Evolutionary conservation across 2,113 vertebrate genomes (phyloP), one percentile per base, ranked within the genome.

Genomic region (Phyllostomus discolor): DNA sequence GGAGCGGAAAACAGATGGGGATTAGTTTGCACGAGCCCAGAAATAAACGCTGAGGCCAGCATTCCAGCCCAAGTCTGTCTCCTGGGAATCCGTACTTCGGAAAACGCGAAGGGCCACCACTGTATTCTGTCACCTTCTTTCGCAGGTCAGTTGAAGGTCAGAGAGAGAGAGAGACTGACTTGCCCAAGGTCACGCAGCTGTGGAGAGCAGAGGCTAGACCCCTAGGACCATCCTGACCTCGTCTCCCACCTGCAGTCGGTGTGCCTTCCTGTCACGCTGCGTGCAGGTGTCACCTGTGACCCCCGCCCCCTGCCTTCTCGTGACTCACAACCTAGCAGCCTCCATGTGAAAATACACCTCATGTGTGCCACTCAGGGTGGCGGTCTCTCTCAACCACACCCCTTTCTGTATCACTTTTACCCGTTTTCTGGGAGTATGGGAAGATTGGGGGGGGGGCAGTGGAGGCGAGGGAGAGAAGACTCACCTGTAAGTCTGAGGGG

Each of bases 1-100:
- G 16, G 12, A 82, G 22, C 64, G 76, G 12, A 88, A 95, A 90
- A 82, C 3, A 62, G 66, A 57, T 80, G 52, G n/a, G 33, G 38
- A 7, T 48, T n/a, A 83, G 26, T 26, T 76, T 88, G 31, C 20
- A 41, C 6, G 0, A 6, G 7, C 31, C 26, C 31, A 86, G 66
- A 95, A 66, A 14, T 62, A 79, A 86, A 28, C n/a, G 14, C 12
- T 38, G 4, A 10, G 15, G 7, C 28, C 38, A 79, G 59, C 86
- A 76, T 35, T 57, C 43, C 67, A 72, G 33, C 16, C 35, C 48
- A 35, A 2, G 3, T 76, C 5, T 38, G 22, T 52, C 22, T 2
- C 22, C 24, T 1, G 2, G 11, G 46, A 78, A 57, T 17, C 16
- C 1, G 2, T 28, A 33, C 64, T 82, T 50, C 22, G 90, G 31